Conservation (phyloP, 1,140 invertebrate species). For the Trissolcus basalis region DNA sequence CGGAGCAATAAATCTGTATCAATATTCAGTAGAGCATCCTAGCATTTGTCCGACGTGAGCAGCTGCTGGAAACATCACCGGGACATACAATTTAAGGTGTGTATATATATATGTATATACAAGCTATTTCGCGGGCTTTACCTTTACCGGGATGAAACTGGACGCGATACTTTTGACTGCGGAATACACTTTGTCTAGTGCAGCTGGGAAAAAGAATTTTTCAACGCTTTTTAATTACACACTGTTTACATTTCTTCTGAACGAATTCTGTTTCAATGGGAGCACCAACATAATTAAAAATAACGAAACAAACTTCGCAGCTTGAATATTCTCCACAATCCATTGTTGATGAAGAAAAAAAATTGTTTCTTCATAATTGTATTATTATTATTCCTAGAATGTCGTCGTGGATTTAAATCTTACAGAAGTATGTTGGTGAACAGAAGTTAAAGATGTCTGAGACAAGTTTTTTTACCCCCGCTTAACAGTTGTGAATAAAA, state of each 20-base stretch:
- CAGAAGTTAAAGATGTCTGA: too few relatives aligned
- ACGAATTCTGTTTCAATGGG: constrained; percentile 27
- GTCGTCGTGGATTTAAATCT: too few relatives aligned
- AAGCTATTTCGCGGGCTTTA: too few relatives aligned
- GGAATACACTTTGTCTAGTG: constrained; percentile 14
- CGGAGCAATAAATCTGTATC: constrained; percentile 34
- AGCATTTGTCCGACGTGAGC: constrained; percentile 41
- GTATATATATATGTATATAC: constrained; percentile 36
- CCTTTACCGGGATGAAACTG: too few relatives aligned
- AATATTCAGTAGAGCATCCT: constrained; percentile 38
- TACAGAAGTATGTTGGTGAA: too few relatives aligned
- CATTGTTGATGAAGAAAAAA: not conserved
- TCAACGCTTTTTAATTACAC: constrained; percentile 5
- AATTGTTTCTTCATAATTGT: not conserved
- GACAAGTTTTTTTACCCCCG: too few relatives aligned
- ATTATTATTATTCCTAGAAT: too few relatives aligned
- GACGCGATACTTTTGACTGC: constrained; percentile 10
- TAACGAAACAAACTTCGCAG: constrained; percentile 10
- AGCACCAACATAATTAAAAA: constrained; percentile 26
- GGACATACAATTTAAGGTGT: constrained; percentile 34
- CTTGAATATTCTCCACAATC: not conserved
- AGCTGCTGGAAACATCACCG: constrained; percentile 26
- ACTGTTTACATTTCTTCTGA: constrained; percentile 23
- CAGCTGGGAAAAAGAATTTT: constrained; percentile 23
- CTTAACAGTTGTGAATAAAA: not conserved